Conservation (phyloP, 2,113 vertebrate species). For the Henicopernis longicauda region DNA sequence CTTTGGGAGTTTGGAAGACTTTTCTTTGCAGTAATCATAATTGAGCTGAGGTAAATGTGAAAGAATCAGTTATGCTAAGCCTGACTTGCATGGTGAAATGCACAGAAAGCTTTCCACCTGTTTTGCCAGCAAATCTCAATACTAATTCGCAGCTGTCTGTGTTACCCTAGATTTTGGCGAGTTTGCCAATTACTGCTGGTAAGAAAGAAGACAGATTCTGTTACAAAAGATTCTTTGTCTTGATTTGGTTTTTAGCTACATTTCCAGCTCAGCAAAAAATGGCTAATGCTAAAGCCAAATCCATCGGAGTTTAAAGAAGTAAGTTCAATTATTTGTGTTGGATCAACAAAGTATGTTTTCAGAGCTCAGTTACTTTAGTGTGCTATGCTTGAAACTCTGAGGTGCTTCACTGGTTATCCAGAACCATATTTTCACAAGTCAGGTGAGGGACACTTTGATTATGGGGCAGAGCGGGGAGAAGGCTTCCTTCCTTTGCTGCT, state of each 20-base stretch:
- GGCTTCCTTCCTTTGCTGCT: neutral
- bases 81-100: neutral
- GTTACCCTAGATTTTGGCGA: neutral
- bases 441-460: neutral
- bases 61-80: neutral
- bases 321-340: neutral
- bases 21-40: neutral
- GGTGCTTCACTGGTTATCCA: neutral
- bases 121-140: neutral
- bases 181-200: neutral
- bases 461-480: accelerated
- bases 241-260: neutral
- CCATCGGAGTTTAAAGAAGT: neutral
- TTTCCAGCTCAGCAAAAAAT: neutral
- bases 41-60: neutral
- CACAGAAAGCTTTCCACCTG: neutral
- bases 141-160: neutral
- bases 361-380: neutral
- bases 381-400: neutral
- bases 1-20: neutral
- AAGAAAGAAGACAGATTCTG: neutral
- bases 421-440: neutral
- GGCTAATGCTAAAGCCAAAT: neutral
- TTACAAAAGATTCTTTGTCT: neutral
- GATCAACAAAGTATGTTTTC: neutral